Base-by-base conservation (phyloP, 1,140 invertebrate species). In the Drosophila funebris region DNA sequence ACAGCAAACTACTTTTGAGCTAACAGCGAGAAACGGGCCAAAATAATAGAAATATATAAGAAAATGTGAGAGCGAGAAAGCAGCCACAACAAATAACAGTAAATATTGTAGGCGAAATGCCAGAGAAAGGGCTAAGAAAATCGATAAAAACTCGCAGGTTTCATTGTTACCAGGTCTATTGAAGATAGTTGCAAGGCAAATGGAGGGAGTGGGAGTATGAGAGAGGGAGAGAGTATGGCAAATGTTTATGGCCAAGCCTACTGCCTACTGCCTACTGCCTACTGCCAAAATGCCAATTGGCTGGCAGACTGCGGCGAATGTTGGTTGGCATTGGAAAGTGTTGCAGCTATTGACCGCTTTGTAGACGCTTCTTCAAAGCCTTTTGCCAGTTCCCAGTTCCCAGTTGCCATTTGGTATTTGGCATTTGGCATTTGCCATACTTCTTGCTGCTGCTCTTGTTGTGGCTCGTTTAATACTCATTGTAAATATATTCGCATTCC, bases 101-200 rank as follows among this genome's bases (percentile, higher is more conserved):
- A 85, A 85, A 84, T 84, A 83, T 73, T 76, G 63, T 80, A 68
- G 80, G 62, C 33, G n/a, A 77, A 81, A 56, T 69, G 80, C 53
- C 53, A 63, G 76, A 79, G 24, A 63, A 76, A 68, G 29, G 53
- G 53, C 71, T 48, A 68, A 57, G 73, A 84, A 85, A 84, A 84
- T 84, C 80, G 67, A 84, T 84, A 50, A 70, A 60, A 76, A 76
- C 76, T 75, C 68, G 76, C 81, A 69, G 62, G 71, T 63, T 78
- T 78, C 52, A 66, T 53, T 69, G 73, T 84, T 64, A 43, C 46
- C 46, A 52, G 36, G 22, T 20, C 53, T 53, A 33, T 27, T 20
- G 43, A 48, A 39, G 56, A 39, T 33, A 50, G 43, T 14, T 14
- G 64, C 16, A 37, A n/a, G 56, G 20, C 63, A 52, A 41, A 44